Evolutionary conservation across 2,888 invertebrate genomes (phyloP), one percentile per base, ranked within the genome.

Genomic region (Ichneumoninae sp.): DNA sequence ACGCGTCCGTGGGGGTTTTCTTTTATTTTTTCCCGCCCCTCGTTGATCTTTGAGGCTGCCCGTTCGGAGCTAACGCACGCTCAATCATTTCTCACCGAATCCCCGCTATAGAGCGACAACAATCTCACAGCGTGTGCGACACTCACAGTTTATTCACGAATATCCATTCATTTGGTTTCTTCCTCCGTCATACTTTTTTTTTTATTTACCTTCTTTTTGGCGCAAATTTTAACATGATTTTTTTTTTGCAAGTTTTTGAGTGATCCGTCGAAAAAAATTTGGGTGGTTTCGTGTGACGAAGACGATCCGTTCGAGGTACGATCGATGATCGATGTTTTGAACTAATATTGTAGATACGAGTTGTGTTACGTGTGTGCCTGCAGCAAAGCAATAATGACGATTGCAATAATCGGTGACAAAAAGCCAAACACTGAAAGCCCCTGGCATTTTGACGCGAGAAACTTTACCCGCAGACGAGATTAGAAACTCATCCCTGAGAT

Each of bases 401-500:
- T 16, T 0, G 44, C 16, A 26, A 57, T 57, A 57, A 57, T 57
- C 26, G 26, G 57, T 10, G 57, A 54, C 54, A 2, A 57, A 82
- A 85, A 75, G 44, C 75, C 71, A 66, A 78, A 82, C 52, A 63
- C 78, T 50, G 74, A 70, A 47, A 36, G 69, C 60, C 22, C 54
- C 63, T 65, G 33, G 60, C 22, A 60, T 68, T 85, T 82, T 79
- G 66, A 69, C 77, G 82, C 82, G 82, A 82, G 82, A 82, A 82
- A 82, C 79, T 71, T 78, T 26, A 16, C 66, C 68, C 78, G 78
- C 78, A 79, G 85, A 81, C 85, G 78, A 82, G 82, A 82, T 82
- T 85, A 85, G 81, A 85, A 74, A 79, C 85, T 30, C 60, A 85
- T 82, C 82, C 78, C 85, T 75, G 79, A 85, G 71, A 82, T 82